Evolutionary conservation across 2,797 vertebrate species (phyloP), one percentile per base, ranked within the genome.

Genomic region (Pangasius larnaudii): DNA sequence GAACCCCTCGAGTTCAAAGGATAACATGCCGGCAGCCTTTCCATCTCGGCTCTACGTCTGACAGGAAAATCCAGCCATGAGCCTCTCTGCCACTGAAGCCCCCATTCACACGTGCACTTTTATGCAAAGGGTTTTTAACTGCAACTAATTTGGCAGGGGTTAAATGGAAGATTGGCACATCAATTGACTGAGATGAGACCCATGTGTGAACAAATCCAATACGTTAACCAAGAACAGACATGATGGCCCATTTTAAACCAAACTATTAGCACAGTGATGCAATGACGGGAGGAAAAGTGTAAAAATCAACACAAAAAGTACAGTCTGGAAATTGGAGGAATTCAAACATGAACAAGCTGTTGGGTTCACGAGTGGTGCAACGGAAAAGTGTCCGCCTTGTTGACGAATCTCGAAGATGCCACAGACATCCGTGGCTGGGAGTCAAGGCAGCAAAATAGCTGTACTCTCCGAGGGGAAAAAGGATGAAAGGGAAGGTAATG

Each of bases 1-100:
- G 69, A 75, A 84, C 30, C 69, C 71, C 87, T 81, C 30, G 3
- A 80, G 83, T 84, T 85, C 24, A 42, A 79, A 85, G 79, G 39
- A 72, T 42, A 71, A 59, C 24, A 3, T 24, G 65, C 49, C n/a
- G 27, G 49, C 36, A 59, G 61, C 33, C 6, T 53, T 36, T 85
- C 75, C n/a, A 39, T 49, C 87, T 85, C 27, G 8, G 22, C 69
- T 75, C 79, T 22, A 22, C 51, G 58, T 79, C 65, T 84, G 51
- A 61, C 39, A 51, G 69, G 65, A 69, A 88, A 80, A 58, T 81
- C 83, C 81, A 84, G 58, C 58, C 81, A 13, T 30, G 49, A 86
- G 61, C 51, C 46, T 80, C 49, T 69, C 11, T 8, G 6, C 10
- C 27, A 58, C 30, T 49, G 18, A 49, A 65, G 59, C 39, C 80